phyloP scores from a whole-genome alignment of 64 coral and sea anemone species.

The Platygyra sinensis region DNA sequence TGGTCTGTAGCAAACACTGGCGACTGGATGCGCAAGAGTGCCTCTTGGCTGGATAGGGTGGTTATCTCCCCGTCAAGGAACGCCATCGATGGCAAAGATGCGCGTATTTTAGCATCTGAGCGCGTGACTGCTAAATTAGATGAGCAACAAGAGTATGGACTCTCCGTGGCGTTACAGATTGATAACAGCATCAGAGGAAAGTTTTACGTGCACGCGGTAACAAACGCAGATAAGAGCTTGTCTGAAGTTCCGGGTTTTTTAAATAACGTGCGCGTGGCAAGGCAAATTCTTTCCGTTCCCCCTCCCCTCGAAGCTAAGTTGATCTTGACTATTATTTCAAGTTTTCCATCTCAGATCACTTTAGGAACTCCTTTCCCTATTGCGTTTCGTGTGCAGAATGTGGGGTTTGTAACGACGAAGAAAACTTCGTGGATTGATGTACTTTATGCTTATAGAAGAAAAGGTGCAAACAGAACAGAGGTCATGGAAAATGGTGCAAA shows the following conservation, averaged over 20 bases:
- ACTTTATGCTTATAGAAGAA: constrained; percentile 56
- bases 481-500: constrained; percentile 37
- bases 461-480: constrained; percentile 44
- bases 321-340: constrained; percentile 43
- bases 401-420: constrained; percentile 34
- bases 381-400: constrained; percentile 59
- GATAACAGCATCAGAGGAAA: constrained; percentile 48
- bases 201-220: constrained; percentile 68
- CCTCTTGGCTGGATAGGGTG: constrained; percentile 61
- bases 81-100: constrained; percentile 36
- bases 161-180: constrained; percentile 52
- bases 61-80: constrained; percentile 37
- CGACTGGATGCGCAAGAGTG: constrained; percentile 42
- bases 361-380: constrained; percentile 58
- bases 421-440: constrained; percentile 73
- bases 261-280: constrained; percentile 59
- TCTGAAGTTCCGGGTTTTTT: constrained; percentile 12
- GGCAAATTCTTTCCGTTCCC: not conserved
- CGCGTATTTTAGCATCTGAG: constrained; percentile 28
- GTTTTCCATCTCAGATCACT: constrained; percentile 31
- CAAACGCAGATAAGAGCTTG: constrained; percentile 40
- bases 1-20: constrained; percentile 64
- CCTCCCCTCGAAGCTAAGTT: constrained; percentile 18
- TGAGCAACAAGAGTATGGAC: constrained; percentile 58
- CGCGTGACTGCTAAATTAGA: constrained; percentile 52